Conservation (phyloP, 2,888 invertebrate species). For the Chalcis sispes region DNA sequence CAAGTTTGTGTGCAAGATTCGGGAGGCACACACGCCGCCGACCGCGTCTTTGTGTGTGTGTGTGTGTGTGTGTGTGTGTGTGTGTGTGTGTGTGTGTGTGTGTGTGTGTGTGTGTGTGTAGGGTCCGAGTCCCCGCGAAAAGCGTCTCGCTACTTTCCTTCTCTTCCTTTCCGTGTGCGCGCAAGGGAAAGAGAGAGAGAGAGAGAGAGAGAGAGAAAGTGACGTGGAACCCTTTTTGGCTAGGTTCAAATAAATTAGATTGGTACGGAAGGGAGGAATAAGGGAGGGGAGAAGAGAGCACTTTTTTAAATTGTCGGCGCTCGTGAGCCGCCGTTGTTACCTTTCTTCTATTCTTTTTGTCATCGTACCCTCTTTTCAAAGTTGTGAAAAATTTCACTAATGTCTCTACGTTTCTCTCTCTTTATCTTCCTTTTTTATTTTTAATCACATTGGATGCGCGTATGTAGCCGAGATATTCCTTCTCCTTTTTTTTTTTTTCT, state of each 20-base stretch:
- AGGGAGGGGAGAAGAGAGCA: constrained; percentile 15
- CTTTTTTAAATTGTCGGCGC: constrained; percentile 44
- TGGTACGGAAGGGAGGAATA: no score
- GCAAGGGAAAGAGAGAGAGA: no score
- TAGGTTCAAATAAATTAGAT: constrained; percentile 44
- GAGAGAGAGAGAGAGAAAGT: no score
- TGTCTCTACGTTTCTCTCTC: background rate
- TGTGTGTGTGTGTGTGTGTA: no score
- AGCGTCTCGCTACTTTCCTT: no score
- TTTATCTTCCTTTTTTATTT: background rate
- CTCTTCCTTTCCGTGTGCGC: constrained; percentile 10
- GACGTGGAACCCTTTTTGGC: constrained; percentile 4
- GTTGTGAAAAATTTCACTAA: background rate
- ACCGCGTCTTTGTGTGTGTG: no score
- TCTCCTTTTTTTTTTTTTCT: no score
- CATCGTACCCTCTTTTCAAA: background rate
- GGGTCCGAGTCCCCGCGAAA: no score
- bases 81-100: no score
- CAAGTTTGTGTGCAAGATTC: constrained; percentile 53
- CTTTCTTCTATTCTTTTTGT: constrained; percentile 13
- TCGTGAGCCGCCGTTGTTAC: background rate
- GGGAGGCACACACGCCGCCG: constrained; percentile 18
- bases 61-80: no score
- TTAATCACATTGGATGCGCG: background rate
- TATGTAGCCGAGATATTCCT: no score